A percentile compares a stretch with the other conserved stretches of the same genome.
These are phyloP conservation scores for Trichonephila clavata DNA, from an alignment of 1,140 invertebrate species.

Conservation along the genomic window DNA sequence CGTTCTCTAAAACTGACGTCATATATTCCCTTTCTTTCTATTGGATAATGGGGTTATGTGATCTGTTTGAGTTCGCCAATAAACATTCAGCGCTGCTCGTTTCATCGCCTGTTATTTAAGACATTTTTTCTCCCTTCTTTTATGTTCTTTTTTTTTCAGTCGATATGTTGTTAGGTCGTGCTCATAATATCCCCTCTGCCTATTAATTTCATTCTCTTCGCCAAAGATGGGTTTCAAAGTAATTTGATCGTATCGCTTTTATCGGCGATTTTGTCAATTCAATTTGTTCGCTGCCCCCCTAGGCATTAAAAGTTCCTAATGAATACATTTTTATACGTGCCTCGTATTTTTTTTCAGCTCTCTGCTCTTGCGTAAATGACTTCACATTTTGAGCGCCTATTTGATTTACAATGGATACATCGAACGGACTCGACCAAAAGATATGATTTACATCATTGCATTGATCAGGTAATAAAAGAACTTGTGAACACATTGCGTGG, in stretches of 20 bases:
- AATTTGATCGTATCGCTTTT: conserved; percentile 70
- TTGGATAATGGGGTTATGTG: conserved; percentile 73
- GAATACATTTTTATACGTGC: conserved; percentile 63
- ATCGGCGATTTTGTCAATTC: conserved; percentile 64
- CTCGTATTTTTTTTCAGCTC: neutral
- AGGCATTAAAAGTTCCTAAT: conserved; percentile 52
- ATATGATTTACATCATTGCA: neutral
- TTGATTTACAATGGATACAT: conserved; percentile 2
- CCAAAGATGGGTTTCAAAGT: conserved; percentile 54
- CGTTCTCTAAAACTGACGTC: conserved; percentile 71
- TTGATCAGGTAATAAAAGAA: neutral
- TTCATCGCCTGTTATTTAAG: conserved; percentile 44
- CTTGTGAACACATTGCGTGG: neutral
- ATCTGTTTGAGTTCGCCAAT: conserved; percentile 74
- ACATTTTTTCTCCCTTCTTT: conserved; percentile 25
- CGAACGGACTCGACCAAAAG: neutral
- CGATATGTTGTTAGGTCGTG: neutral
- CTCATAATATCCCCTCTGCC: conserved; percentile 31
- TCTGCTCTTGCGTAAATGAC: neutral
- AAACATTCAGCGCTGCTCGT: conserved; percentile 65
- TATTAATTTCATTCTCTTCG: conserved; percentile 73
- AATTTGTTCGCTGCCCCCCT: conserved; percentile 50
- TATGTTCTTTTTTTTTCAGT: neutral
- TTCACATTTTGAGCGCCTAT: neutral
- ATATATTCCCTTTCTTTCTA: conserved; percentile 70